Conservation (phyloP, 1,140 invertebrate species). For the Bombus picipes region DNA sequence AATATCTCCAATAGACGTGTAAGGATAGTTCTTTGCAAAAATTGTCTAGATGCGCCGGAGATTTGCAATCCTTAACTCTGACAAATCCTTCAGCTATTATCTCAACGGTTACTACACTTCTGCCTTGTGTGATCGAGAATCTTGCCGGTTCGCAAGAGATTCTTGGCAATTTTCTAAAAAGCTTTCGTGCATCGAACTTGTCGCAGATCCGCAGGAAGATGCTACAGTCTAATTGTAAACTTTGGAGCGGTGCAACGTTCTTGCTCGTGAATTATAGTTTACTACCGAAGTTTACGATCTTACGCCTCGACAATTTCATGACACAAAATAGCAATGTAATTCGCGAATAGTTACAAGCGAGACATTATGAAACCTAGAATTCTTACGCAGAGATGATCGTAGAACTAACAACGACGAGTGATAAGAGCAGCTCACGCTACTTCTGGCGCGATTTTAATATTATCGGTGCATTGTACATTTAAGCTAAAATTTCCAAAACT, state of each 20-base stretch:
- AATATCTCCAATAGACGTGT: background rate
- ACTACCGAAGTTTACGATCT: background rate
- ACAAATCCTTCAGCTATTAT: constrained; percentile 55
- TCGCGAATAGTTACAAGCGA: background rate
- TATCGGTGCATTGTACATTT: background rate
- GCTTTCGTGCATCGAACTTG: constrained; percentile 69
- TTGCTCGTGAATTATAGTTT: too few species aligned
- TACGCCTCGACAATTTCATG: background rate
- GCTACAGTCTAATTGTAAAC: constrained; percentile 12
- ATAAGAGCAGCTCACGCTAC: background rate
- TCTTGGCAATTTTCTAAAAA: constrained; percentile 66
- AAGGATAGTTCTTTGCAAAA: constrained; percentile 42
- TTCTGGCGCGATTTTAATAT: background rate
- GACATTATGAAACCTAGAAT: background rate
- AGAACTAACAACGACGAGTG: background rate
- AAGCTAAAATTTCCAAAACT: background rate
- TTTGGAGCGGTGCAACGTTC: background rate
- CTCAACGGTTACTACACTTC: background rate
- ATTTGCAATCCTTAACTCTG: constrained; percentile 51
- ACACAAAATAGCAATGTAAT: background rate
- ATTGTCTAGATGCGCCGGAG: constrained; percentile 53
- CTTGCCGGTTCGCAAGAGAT: background rate
- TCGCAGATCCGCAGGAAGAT: constrained; percentile 45
- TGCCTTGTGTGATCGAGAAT: constrained; percentile 41
- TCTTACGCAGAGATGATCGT: background rate